Evolutionary conservation across 53 echinoderm and acorn worm genomes (phyloP).

Genomic region (Antedon mediterranea): DNA sequence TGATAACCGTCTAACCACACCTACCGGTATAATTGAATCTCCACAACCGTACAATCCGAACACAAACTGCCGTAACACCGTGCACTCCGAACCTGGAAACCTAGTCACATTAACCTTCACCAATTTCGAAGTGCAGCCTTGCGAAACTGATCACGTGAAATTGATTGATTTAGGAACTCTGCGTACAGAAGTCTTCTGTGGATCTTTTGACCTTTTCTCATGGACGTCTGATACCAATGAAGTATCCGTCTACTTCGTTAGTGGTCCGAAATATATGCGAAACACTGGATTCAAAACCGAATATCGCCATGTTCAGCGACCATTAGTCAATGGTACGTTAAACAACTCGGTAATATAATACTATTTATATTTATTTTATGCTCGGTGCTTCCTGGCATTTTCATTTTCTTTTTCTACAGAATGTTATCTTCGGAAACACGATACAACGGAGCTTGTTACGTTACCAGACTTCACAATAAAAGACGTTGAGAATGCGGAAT

Average conservation of each 20-base stretch:
- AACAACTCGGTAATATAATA: no score
- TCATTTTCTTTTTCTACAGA: background rate
- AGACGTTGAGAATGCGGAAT: background rate
- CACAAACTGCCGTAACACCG: conserved; percentile 4
- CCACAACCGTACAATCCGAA: conserved; percentile 4
- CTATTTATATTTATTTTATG: no score
- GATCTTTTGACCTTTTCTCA: background rate
- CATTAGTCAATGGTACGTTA: background rate
- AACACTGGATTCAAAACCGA: background rate
- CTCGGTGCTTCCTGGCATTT: no score
- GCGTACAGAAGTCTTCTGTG: background rate
- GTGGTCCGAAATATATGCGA: background rate
- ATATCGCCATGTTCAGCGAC: background rate
- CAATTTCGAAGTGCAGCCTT: conserved; percentile 21
- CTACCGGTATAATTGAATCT: conserved; percentile 10
- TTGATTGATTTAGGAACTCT: background rate
- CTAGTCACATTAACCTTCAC: conserved; percentile 15
- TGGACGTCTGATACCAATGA: background rate
- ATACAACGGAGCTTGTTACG: background rate
- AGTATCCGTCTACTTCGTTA: background rate
- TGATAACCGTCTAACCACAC: background rate
- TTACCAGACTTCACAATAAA: background rate
- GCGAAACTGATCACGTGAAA: background rate
- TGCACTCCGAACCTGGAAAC: conserved; percentile 12
- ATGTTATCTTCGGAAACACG: background rate